phyloP scores from a whole-genome alignment of 64 coral and sea anemone genomes.

The Anthopleura sola region DNA sequence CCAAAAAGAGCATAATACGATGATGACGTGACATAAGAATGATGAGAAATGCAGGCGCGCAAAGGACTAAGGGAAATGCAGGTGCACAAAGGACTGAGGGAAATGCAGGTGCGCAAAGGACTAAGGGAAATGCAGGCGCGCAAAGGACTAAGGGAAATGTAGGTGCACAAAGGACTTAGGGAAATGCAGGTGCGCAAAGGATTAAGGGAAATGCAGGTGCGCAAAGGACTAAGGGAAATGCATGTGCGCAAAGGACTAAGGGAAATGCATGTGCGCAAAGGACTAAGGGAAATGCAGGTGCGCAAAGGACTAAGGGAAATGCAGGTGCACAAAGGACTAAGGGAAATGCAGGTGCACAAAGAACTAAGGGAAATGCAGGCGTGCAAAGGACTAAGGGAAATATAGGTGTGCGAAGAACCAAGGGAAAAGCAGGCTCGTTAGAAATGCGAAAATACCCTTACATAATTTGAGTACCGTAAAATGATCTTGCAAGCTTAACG shows the following conservation, averaged over 20 bases:
- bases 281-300: neutral
- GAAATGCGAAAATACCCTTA: neutral
- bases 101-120: neutral
- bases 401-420: neutral
- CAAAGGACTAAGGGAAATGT: neutral
- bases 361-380: neutral
- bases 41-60: too few species aligned
- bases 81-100: neutral
- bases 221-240: neutral
- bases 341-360: neutral
- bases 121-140: neutral
- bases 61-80: too few species aligned
- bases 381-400: neutral
- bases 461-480: too few species aligned
- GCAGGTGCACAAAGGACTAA: too few species aligned
- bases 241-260: neutral
- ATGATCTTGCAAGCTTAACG: too few species aligned
- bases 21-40: too few species aligned
- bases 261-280: neutral
- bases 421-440: neutral
- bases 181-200: neutral
- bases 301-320: too few species aligned
- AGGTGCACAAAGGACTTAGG: neutral
- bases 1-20: too few species aligned
- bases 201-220: neutral